Evolutionary conservation across 2,113 vertebrate species (phyloP).

Genomic region (Cromileptes altivelis): DNA sequence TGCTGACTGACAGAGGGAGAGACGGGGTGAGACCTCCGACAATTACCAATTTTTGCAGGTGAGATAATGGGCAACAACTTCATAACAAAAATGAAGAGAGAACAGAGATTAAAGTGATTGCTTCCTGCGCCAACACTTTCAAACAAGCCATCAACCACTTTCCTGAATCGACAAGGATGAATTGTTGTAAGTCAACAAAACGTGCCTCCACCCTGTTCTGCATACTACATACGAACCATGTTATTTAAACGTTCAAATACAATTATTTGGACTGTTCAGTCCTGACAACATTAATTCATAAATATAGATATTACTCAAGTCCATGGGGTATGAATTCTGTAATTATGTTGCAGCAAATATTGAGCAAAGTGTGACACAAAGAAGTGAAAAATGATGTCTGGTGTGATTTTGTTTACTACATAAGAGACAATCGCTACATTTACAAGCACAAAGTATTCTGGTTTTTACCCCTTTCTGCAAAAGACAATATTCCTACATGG

Average conservation of each 20-base stretch:
- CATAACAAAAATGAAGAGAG: not conserved
- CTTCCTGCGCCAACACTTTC: not conserved
- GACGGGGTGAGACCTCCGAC: not conserved
- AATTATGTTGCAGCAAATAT: not conserved
- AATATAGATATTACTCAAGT: conserved; percentile 10
- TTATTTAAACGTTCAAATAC: not conserved
- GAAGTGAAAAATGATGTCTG: not conserved
- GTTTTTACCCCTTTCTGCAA: no score
- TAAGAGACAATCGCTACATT: no score
- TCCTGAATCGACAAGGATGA: not conserved
- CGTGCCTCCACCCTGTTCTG: not conserved
- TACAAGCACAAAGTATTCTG: no score
- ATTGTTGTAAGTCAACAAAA: conserved; percentile 12
- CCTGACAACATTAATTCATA: conserved; percentile 4
- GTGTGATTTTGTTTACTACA: not conserved
- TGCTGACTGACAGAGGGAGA: not conserved
- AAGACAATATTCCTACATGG: no score
- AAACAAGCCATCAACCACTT: not conserved
- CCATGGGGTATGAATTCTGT: not conserved
- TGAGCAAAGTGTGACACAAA: not conserved
- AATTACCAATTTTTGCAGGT: conserved; percentile 3
- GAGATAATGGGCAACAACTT: not conserved
- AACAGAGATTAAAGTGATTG: not conserved
- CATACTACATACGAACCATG: not conserved
- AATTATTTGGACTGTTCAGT: not conserved